These are phyloP conservation scores for Tenebrio molitor DNA, from an alignment of 1,140 invertebrate genomes.

Conservation along the genomic window DNA sequence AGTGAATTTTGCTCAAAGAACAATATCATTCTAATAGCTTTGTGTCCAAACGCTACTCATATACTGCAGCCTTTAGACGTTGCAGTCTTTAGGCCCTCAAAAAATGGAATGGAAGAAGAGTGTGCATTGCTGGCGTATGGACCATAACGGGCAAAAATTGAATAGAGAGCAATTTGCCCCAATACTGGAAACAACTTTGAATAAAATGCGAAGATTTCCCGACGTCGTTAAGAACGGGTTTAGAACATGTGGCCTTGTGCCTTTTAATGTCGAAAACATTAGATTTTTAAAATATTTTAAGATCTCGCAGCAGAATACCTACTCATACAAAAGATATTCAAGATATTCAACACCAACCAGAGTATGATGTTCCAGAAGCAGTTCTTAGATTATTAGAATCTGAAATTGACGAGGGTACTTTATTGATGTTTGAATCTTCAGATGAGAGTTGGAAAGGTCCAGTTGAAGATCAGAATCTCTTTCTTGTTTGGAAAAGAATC, in stretches of 20 bases:
- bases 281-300: no score
- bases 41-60: conserved; percentile 60
- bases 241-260: conserved; percentile 53
- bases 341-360: neutral
- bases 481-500: neutral
- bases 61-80: conserved; percentile 50
- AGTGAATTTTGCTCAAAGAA: conserved; percentile 65
- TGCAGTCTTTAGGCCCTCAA: conserved; percentile 37
- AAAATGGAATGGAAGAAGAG: conserved; percentile 44
- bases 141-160: conserved; percentile 7
- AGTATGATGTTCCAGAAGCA: no score
- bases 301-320: neutral
- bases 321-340: neutral
- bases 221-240: conserved; percentile 54
- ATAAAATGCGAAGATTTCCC: conserved; percentile 8
- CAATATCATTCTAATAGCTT: conserved; percentile 63
- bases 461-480: neutral
- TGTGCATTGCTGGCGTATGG: neutral
- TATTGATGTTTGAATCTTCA: neutral
- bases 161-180: conserved; percentile 21
- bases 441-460: neutral
- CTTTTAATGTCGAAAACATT: conserved; percentile 49
- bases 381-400: neutral
- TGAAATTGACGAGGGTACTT: neutral
- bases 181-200: neutral